Evolutionary conservation across 2,888 invertebrate species (phyloP).

Genomic region (Acrobasis repandana): DNA sequence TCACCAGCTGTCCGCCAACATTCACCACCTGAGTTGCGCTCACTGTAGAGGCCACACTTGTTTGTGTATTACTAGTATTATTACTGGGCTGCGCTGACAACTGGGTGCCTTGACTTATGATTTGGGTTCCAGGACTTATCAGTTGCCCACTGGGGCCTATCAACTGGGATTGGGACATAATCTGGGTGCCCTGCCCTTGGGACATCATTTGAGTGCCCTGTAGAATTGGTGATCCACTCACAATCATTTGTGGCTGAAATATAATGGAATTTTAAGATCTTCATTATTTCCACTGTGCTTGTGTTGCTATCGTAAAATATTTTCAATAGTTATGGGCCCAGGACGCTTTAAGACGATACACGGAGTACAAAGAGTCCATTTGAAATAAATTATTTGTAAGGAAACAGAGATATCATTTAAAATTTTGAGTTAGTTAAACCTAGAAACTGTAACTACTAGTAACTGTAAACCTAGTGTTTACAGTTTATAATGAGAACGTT

Average conservation of each 20-base stretch:
- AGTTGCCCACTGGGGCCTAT: constrained; percentile 63
- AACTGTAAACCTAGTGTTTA: no score
- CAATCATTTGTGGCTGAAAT: constrained; percentile 74
- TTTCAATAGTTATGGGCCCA: no score
- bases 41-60: constrained; percentile 53
- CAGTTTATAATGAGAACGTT: no score
- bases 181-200: constrained; percentile 69
- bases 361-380: no score
- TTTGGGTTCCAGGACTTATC: constrained; percentile 70
- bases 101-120: constrained; percentile 76
- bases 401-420: no score
- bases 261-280: neutral
- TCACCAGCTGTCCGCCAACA: constrained; percentile 65
- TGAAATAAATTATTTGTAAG: no score
- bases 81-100: constrained; percentile 63
- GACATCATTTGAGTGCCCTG: constrained; percentile 74
- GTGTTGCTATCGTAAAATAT: no score
- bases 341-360: no score
- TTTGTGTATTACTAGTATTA: constrained; percentile 52
- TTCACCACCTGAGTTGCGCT: constrained; percentile 65
- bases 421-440: no score
- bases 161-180: constrained; percentile 68
- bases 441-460: no score
- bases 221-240: constrained; percentile 68
- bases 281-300: no score